A percentile compares a stretch with the other conserved stretches of the same genome.
These are phyloP conservation scores for Gonioctena quinquepunctata DNA, from an alignment of 1,140 invertebrate genomes.

Conservation along the genomic window DNA sequence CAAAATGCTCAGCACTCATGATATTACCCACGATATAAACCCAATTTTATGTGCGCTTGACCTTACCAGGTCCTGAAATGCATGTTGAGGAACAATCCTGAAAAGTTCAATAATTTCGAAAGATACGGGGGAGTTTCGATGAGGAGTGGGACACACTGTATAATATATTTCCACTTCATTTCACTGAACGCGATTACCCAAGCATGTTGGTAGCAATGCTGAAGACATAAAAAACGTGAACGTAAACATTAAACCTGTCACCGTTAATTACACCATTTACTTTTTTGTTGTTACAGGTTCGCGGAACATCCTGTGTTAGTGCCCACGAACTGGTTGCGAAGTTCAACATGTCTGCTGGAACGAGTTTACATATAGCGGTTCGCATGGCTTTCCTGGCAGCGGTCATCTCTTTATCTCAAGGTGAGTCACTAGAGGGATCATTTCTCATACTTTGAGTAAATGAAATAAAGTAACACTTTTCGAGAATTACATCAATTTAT, in stretches of 20 bases:
- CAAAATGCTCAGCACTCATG: no score
- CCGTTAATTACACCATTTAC: neutral
- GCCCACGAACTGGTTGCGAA: neutral
- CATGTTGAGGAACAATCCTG: no score
- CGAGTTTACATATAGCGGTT: constrained; percentile 2
- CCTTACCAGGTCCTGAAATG: no score
- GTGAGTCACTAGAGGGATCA: constrained; percentile 20
- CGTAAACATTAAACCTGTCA: neutral
- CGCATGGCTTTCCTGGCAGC: constrained; percentile 26
- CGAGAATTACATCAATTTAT: no score
- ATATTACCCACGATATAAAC: no score
- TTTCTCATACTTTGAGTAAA: no score
- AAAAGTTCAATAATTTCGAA: no score
- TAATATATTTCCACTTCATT: neutral
- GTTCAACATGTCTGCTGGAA: constrained; percentile 30
- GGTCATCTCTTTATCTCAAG: constrained; percentile 28
- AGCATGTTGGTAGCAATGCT: neutral
- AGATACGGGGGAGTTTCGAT: no score
- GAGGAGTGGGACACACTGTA: no score
- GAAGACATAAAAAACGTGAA: neutral
- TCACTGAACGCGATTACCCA: neutral
- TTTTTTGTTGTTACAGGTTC: constrained; percentile 18
- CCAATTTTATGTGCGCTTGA: no score
- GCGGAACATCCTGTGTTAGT: constrained; percentile 16
- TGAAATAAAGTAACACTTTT: no score